Base-by-base conservation (phyloP, 2,888 invertebrate genomes). In the Athalia circularis region DNA sequence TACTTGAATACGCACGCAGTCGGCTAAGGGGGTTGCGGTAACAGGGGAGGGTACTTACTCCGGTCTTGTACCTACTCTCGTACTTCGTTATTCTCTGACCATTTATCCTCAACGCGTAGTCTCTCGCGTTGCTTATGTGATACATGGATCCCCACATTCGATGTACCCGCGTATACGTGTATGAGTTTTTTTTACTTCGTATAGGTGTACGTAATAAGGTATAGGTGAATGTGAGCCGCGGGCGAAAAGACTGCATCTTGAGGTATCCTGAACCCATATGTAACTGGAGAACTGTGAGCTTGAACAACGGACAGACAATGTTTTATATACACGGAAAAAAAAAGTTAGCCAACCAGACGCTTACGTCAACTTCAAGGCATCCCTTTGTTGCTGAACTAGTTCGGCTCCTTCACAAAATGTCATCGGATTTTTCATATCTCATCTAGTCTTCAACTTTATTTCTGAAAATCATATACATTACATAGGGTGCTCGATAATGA, bases 51-150 rank as follows among this genome's bases (percentile, higher is more conserved):
- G 84, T 83, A 86, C 86, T 88, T 85, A 85, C 84, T 86, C 85
- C 84, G 84, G 85, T 85, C 87, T 83, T 84, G 85, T 85, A 75
- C 62, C 75, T 64, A 85, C 85, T 85, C 87, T 88, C 87, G 89
- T 88, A 88, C 88, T 89, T 87, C 87, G 87, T 89, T 89, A 88
- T 88, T 86, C 88, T 86, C 86, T 86, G 84, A 79, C 86, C 88
- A 86, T 88, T 64, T 75, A 75, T 75, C 75, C 75, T 75, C 52
- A 29, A 29, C 29, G 29, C 75, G 62, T 72, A 45, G 72, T 72
- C 72, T 72, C 72, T 59, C 47, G 54, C 54, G 54, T 54, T 29
- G 29, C 52, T 29, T 54, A 43, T 57, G 59, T 72, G 72, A 72
- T 72, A 52, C 59, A 59, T 47, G 57, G 11, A 9, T 52, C 7